Conservation (phyloP, 37 sponge, comb jelly and placozoan genomes). For the Hormiphora californensis region DNA sequence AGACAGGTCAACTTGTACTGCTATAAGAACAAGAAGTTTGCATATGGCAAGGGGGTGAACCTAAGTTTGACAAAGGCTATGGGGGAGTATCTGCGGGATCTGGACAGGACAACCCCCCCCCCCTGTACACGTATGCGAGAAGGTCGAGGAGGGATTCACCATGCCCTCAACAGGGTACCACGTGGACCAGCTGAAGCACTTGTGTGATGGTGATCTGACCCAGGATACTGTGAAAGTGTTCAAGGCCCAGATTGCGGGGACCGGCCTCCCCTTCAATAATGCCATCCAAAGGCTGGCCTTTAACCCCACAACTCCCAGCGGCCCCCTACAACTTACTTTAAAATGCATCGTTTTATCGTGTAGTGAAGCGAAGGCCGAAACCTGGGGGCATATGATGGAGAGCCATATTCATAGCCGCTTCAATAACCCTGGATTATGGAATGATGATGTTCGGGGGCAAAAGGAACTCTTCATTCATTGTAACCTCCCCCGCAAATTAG, state of each 20-base stretch:
- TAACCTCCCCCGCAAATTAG: too few species aligned
- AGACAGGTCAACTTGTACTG: background rate
- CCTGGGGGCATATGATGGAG: background rate
- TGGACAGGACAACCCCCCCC: background rate
- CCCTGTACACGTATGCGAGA: too few species aligned
- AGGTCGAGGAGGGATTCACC: too few species aligned
- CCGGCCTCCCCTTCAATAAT: background rate
- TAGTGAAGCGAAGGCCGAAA: background rate
- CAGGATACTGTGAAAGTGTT: background rate
- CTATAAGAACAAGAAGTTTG: background rate
- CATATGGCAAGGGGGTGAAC: background rate
- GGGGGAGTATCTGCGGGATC: background rate
- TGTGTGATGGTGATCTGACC: too few species aligned
- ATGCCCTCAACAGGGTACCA: too few species aligned
- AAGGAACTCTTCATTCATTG: background rate
- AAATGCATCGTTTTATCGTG: background rate
- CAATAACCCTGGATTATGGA: background rate
- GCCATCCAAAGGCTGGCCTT: background rate
- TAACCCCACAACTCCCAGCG: background rate
- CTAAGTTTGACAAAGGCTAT: background rate
- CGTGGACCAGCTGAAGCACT: too few species aligned
- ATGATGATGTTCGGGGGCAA: background rate
- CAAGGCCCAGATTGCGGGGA: background rate
- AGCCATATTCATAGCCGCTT: background rate
- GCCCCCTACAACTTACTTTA: background rate